phyloP scores from a whole-genome alignment of 2,888 invertebrate species.

The Hirtodrosophila cameraria region DNA sequence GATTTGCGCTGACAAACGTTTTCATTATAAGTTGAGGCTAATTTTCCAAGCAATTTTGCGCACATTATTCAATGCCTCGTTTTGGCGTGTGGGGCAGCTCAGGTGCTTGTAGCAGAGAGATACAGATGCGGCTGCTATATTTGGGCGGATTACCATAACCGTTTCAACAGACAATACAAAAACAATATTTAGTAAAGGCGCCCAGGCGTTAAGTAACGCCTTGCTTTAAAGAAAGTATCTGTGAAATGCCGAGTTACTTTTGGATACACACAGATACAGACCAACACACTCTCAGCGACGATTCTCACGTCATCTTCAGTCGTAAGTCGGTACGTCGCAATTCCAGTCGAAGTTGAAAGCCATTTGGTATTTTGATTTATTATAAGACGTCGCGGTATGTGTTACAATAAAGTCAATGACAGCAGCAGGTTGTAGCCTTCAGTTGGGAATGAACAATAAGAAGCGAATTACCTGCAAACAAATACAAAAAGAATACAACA shows the following conservation, averaged over 20 bases:
- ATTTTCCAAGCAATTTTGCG: slow-evolving; percentile 55
- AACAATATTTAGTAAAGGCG: slow-evolving; percentile 50
- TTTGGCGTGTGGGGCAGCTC: slow-evolving; percentile 32
- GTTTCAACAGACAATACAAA: slow-evolving; percentile 2
- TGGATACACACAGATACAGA: too few relatives aligned
- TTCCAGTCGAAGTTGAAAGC: slow-evolving; percentile 26
- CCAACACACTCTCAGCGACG: slow-evolving; percentile 1
- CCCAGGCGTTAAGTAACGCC: slow-evolving; percentile 50
- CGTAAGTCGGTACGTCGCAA: slow-evolving; percentile 3
- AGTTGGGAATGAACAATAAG: slow-evolving; percentile 32
- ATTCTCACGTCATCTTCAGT: slow-evolving; percentile 66
- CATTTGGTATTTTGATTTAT: slow-evolving; percentile 59
- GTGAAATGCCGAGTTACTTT: slow-evolving; percentile 23
- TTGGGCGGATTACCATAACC: slow-evolving; percentile 67
- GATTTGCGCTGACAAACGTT: slow-evolving; percentile 71
- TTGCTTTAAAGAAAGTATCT: slow-evolving; percentile 54
- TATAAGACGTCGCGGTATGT: slow-evolving; percentile 55
- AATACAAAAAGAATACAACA: slow-evolving; percentile 27
- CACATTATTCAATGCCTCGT: slow-evolving; percentile 55
- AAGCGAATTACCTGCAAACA: slow-evolving; percentile 26
- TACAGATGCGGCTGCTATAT: slow-evolving; percentile 55
- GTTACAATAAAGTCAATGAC: slow-evolving; percentile 78
- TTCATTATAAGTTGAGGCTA: slow-evolving; percentile 49
- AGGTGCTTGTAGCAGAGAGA: slow-evolving; percentile 30
- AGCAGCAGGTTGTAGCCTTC: slow-evolving; percentile 26